Conservation (phyloP, 2,113 vertebrate genomes). For the Orientallactaga bullata region DNA sequence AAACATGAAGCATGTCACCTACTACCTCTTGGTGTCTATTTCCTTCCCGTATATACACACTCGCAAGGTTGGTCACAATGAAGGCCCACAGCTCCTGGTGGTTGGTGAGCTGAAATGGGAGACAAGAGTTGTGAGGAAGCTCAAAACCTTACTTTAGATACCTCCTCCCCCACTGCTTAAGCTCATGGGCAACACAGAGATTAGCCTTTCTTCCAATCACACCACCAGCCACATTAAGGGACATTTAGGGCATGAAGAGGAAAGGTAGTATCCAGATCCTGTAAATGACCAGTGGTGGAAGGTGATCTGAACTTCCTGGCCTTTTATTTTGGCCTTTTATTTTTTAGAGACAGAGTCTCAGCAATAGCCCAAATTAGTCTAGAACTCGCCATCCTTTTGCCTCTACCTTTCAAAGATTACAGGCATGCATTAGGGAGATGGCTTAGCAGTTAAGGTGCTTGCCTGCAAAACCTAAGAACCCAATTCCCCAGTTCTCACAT, state of each 20-base stretch:
- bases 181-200: too few species aligned
- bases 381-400: neutral
- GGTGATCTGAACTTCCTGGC: too few species aligned
- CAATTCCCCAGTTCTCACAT: too few species aligned
- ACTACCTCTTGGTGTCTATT: conserved; percentile 97
- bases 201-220: neutral
- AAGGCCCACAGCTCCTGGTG: conserved; percentile 99
- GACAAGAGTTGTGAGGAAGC: neutral
- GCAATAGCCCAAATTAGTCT: neutral
- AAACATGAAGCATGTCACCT: conserved; percentile 68
- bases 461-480: too few species aligned
- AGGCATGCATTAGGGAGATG: too few species aligned
- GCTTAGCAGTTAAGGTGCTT: too few species aligned
- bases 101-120: conserved; percentile 92
- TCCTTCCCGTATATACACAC: conserved; percentile 98
- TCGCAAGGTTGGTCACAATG: conserved; percentile 98
- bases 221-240: too few species aligned
- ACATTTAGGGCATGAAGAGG: neutral
- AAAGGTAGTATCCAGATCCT: neutral
- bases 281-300: neutral
- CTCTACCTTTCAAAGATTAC: too few species aligned
- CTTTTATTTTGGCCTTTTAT: too few species aligned
- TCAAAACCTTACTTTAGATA: neutral
- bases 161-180: neutral
- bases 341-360: neutral